Evolutionary conservation across 2,888 invertebrate genomes (phyloP).

Genomic region (Callinectes sapidus): DNA sequence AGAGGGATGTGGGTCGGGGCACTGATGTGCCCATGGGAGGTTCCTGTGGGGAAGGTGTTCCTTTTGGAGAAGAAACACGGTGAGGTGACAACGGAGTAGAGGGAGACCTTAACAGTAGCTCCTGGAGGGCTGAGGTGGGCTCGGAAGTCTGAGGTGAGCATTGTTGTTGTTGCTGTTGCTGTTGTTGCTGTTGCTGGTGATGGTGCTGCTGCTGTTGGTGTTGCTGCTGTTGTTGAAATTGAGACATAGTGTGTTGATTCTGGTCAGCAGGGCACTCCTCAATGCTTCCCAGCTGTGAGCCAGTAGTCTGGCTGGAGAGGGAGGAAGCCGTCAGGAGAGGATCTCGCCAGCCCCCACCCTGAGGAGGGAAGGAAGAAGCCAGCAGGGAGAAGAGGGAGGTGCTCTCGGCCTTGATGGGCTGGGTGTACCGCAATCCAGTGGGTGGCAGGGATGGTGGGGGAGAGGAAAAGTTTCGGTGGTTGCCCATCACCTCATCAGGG

Average conservation of each 20-base stretch:
- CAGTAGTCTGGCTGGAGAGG: slow-evolving; percentile 53
- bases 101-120: slow-evolving; percentile 58
- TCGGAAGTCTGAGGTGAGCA: slow-evolving; percentile 43
- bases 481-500: slow-evolving; percentile 68
- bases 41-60: slow-evolving; percentile 55
- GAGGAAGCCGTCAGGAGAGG: slow-evolving; percentile 65
- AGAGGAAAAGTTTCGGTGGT: slow-evolving; percentile 46
- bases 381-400: slow-evolving; percentile 62
- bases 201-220: neutral
- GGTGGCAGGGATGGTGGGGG: neutral
- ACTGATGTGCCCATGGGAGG: slow-evolving; percentile 68
- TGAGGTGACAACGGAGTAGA: slow-evolving; percentile 69
- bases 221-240: neutral
- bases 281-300: slow-evolving; percentile 60
- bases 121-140: slow-evolving; percentile 65
- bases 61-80: slow-evolving; percentile 59
- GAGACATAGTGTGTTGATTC: slow-evolving; percentile 21
- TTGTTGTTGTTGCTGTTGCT: slow-evolving; percentile 55
- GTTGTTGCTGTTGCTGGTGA: slow-evolving; percentile 22
- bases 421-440: neutral
- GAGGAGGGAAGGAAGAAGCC: slow-evolving; percentile 71
- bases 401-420: slow-evolving; percentile 67
- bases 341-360: slow-evolving; percentile 69
- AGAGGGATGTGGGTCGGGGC: slow-evolving; percentile 66
- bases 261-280: slow-evolving; percentile 62